Base-by-base conservation (phyloP, 2,113 vertebrate genomes). In the Reinhardtius hippoglossoides region DNA sequence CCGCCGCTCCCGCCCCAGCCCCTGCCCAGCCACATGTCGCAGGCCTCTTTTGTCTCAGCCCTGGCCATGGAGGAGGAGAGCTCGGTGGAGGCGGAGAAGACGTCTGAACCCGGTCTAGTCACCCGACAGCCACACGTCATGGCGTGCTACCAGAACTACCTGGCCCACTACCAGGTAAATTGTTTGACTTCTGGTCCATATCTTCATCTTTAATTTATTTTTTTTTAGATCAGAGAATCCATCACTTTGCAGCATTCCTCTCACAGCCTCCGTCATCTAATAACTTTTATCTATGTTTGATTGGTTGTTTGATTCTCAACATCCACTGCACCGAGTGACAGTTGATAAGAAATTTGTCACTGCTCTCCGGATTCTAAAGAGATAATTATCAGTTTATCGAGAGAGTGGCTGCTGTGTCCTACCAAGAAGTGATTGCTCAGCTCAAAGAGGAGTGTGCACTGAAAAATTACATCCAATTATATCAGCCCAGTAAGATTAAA, bases 21-120 rank as follows among this genome's bases (percentile, higher is more conserved):
- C 5, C 94, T 97, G 70, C 96, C 95, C 86, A 94, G 95, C 80
- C 97, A 98, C 88, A 95, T 95, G 20, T 99, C 97, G 1, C 97
- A 98, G 91, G 97, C 97, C 59, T 99, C 97, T 0, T 99, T 99
- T 82, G 97, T 99, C 75, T 99, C 98, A 2, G 97, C 98, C 4
- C 89, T 99, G 63, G 98, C 96, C 68, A 96, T 95, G 72, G 98
- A 99, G 16, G 97, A 99, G 63, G 98, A 98, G 35, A 96, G 96
- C 58, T 87, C 95, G 0, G 80, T 94, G 54, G 97, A 97, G 88
- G 88, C 94, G 0, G 97, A 97, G 67, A 98, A 96, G 81, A 78
- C 88, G 14, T 85, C 87, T 0, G 97, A 97, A 58, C 90, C 91
- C 2, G 97, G 96, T 27, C 96, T 95, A 3, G 92, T 95, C 27